phyloP scores from a whole-genome alignment of 2,113 vertebrate species.

The Stictonetta naevosa region DNA sequence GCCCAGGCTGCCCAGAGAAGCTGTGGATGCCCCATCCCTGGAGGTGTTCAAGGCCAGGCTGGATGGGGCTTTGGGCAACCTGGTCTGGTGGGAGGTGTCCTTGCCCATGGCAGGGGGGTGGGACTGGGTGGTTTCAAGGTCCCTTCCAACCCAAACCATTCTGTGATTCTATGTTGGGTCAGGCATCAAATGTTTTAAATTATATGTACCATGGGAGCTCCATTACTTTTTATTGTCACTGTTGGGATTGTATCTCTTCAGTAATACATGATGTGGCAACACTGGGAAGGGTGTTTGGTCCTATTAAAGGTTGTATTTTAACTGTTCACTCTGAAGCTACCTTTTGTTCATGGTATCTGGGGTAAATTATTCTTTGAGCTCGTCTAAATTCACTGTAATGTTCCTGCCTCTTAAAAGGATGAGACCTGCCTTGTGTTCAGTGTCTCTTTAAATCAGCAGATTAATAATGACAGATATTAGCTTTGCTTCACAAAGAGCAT shows the following conservation, averaged over 20 bases:
- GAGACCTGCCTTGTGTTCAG: slow-evolving; percentile 8
- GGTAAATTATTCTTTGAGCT: not conserved
- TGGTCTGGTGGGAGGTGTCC: too few relatives aligned
- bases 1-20: too few relatives aligned
- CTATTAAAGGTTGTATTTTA: not conserved
- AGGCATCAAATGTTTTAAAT: not conserved
- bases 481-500: slow-evolving; percentile 42
- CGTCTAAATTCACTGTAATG: not conserved
- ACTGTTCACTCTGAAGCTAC: not conserved
- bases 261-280: not conserved
- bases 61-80: too few relatives aligned
- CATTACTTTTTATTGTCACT: not conserved
- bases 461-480: slow-evolving; percentile 49
- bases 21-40: too few relatives aligned
- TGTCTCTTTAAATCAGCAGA: slow-evolving; percentile 45
- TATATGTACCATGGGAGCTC: not conserved
- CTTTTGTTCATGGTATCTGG: not conserved
- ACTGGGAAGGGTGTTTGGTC: not conserved
- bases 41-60: too few relatives aligned
- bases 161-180: not conserved
- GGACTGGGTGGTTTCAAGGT: too few relatives aligned
- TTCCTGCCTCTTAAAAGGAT: not conserved
- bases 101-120: too few relatives aligned
- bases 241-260: not conserved
- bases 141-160: too few relatives aligned